Evolutionary conservation across 64 coral and sea anemone genomes (phyloP).

Genomic region (Actinia tenebrosa): DNA sequence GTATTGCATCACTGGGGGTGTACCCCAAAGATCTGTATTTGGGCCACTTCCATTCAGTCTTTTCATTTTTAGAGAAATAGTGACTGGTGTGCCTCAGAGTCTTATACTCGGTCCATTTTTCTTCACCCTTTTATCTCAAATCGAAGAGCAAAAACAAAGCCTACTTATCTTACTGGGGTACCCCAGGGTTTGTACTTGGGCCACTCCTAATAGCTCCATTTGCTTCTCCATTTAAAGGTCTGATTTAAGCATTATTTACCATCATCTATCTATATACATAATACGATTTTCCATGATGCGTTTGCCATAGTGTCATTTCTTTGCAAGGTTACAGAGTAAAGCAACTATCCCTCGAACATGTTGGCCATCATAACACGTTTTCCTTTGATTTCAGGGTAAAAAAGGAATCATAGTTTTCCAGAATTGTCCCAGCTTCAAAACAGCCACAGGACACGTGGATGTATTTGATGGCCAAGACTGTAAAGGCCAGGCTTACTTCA

Average conservation of each 20-base stretch:
- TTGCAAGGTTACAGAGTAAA: too few species aligned
- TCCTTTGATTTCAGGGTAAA: slow-evolving; percentile 1
- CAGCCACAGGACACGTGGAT: slow-evolving; percentile 31
- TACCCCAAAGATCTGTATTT: neutral
- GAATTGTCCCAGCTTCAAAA: neutral
- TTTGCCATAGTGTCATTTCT: too few species aligned
- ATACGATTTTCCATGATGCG: too few species aligned
- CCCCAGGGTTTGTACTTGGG: neutral
- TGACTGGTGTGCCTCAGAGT: too few species aligned
- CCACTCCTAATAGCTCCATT: neutral
- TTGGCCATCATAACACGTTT: neutral
- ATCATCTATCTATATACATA: too few species aligned
- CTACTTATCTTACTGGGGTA: too few species aligned
- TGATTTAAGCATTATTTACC: too few species aligned
- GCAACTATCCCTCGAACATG: neutral
- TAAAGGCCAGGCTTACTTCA: neutral
- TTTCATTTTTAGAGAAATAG: neutral
- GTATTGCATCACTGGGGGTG: neutral
- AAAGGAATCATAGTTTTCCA: slow-evolving; percentile 36
- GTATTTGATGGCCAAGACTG: neutral
- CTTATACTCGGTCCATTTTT: too few species aligned
- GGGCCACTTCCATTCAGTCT: neutral
- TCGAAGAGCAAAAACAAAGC: too few species aligned
- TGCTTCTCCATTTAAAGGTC: too few species aligned
- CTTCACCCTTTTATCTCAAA: neutral